These are phyloP conservation scores for Yasuhikotakia modesta DNA, from an alignment of 2,797 vertebrate genomes.

Conservation along the genomic window DNA sequence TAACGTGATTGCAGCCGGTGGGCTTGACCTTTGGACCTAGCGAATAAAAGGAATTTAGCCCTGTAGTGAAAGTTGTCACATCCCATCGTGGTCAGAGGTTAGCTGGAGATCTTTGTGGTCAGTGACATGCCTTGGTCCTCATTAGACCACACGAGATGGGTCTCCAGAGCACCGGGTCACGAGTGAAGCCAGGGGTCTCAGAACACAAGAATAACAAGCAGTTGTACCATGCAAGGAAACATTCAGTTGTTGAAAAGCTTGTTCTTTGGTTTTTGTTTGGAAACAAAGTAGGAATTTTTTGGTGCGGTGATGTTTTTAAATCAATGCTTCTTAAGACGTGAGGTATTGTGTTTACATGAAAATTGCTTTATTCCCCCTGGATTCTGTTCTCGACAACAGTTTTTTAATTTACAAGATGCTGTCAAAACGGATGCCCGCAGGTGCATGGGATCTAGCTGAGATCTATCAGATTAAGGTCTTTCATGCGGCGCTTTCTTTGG, in stretches of 20 bases:
- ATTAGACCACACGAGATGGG: constrained; percentile 62
- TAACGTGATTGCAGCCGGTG: constrained; percentile 50
- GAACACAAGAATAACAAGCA: background rate
- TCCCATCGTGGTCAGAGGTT: constrained; percentile 73
- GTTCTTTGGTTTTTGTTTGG: background rate
- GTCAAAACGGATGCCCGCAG: constrained; percentile 5
- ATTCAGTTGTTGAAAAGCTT: background rate
- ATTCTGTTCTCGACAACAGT: background rate
- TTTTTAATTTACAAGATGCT: constrained; percentile 10
- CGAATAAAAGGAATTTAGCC: constrained; percentile 59
- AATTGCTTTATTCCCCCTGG: background rate
- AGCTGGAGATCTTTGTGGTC: constrained; percentile 78
- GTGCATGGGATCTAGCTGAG: constrained; percentile 5
- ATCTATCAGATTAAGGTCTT: constrained; percentile 28
- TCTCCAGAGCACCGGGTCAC: constrained; percentile 1
- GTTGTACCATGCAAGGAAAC: constrained; percentile 14
- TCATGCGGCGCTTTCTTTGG: constrained; percentile 25
- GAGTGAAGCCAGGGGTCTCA: constrained; percentile 20
- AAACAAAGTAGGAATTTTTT: background rate
- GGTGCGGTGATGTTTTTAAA: background rate
- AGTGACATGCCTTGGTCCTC: constrained; percentile 73
- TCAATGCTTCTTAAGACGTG: background rate
- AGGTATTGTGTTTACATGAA: background rate
- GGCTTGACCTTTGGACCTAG: constrained; percentile 49
- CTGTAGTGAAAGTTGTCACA: constrained; percentile 71